These are phyloP conservation scores for Noctuana brunneofusca DNA, from an alignment of 2,888 invertebrate species.

Conservation along the genomic window DNA sequence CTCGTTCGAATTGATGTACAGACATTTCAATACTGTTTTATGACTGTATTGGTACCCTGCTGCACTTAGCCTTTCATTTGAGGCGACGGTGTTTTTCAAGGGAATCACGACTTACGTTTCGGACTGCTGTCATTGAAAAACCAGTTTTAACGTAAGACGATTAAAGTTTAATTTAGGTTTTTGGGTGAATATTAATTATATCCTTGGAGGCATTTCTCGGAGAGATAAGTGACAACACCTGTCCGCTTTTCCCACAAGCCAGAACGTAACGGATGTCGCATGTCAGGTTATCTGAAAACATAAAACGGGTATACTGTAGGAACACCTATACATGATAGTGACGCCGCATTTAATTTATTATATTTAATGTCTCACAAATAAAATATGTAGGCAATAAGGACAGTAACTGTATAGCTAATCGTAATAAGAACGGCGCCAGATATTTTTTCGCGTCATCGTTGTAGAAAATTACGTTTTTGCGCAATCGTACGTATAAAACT, in stretches of 20 bases:
- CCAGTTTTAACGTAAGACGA: not conserved
- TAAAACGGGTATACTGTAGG: slow-evolving; percentile 47
- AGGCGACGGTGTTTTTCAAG: slow-evolving; percentile 39
- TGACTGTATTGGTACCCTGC: slow-evolving; percentile 63
- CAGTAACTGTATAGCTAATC: slow-evolving; percentile 1
- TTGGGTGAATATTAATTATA: slow-evolving; percentile 46
- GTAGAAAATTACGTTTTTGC: not conserved
- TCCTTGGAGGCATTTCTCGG: slow-evolving; percentile 49
- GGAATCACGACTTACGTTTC: slow-evolving; percentile 36
- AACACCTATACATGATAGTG: slow-evolving; percentile 55
- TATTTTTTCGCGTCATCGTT: slow-evolving; percentile 1
- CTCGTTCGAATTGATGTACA: slow-evolving; percentile 42
- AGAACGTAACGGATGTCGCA: slow-evolving; percentile 63
- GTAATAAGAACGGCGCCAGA: slow-evolving; percentile 14
- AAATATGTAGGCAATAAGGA: slow-evolving; percentile 9
- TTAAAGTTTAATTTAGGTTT: slow-evolving; percentile 39
- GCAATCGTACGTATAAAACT: not conserved
- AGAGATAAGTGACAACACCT: slow-evolving; percentile 77
- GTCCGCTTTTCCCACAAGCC: slow-evolving; percentile 75
- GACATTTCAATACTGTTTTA: slow-evolving; percentile 61
- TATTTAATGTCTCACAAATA: slow-evolving; percentile 22
- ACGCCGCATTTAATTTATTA: slow-evolving; percentile 25
- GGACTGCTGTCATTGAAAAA: slow-evolving; percentile 2
- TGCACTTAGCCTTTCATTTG: slow-evolving; percentile 62
- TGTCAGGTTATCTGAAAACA: slow-evolving; percentile 71